A percentile compares a stretch with the other conserved stretches of the same genome.
These are phyloP conservation scores for Caenorhabditis macrosperma DNA, from an alignment of 2,888 invertebrate genomes.

Conservation along the genomic window DNA sequence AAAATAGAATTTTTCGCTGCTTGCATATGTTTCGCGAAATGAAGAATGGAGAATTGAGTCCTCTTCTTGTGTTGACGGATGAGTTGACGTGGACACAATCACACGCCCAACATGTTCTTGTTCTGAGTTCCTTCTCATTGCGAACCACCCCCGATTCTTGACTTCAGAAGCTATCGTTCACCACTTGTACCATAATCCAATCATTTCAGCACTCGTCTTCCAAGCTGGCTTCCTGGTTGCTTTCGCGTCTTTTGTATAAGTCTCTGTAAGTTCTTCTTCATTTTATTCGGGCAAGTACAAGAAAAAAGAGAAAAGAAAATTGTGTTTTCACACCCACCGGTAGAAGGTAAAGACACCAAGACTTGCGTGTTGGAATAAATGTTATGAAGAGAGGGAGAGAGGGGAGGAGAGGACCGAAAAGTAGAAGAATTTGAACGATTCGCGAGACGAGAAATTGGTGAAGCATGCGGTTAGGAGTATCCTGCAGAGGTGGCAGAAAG, in stretches of 20 bases:
- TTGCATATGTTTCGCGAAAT: constrained; percentile 55
- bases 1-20: constrained; percentile 31
- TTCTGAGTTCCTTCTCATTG: constrained; percentile 1
- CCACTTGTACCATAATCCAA: not conserved
- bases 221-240: constrained; percentile 73
- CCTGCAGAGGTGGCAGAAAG: constrained; percentile 6
- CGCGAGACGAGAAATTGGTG: constrained; percentile 50
- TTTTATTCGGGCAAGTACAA: not conserved
- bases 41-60: constrained; percentile 49
- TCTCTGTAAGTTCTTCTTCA: constrained; percentile 68
- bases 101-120: constrained; percentile 25
- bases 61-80: constrained; percentile 50
- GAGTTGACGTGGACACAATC: constrained; percentile 57
- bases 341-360: constrained; percentile 2
- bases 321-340: not conserved
- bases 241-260: constrained; percentile 72
- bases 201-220: constrained; percentile 30
- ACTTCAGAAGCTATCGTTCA: constrained; percentile 5
- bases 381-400: constrained; percentile 2
- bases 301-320: not conserved
- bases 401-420: constrained; percentile 18
- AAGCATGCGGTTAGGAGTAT: constrained; percentile 51
- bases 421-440: constrained; percentile 49
- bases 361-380: constrained; percentile 38
- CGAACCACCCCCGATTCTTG: not conserved